phyloP scores from a whole-genome alignment of 2,888 invertebrate species.

The Bibio marci region DNA sequence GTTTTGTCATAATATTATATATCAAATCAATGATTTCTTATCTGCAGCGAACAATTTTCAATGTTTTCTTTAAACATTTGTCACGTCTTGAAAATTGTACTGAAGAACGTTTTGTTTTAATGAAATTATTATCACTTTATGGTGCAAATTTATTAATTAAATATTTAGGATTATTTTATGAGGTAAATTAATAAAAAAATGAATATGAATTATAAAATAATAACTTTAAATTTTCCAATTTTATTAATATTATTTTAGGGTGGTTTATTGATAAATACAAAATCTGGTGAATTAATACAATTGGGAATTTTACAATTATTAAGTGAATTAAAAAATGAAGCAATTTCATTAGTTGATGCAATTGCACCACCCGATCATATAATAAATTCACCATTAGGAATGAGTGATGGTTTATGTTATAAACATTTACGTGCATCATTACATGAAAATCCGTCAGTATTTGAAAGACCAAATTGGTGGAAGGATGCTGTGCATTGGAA shows the following conservation, averaged over 20 bases:
- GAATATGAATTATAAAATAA: too few species aligned
- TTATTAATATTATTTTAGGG: conserved; percentile 24
- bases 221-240: background rate
- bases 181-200: too few species aligned
- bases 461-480: conserved; percentile 64
- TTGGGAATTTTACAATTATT: conserved; percentile 49
- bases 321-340: conserved; percentile 45
- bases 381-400: conserved; percentile 69
- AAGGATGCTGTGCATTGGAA: conserved; percentile 37
- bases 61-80: conserved; percentile 30
- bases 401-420: conserved; percentile 71
- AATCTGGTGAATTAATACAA: conserved; percentile 42
- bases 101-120: conserved; percentile 32
- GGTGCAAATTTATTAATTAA: conserved; percentile 47
- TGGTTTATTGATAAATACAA: conserved; percentile 32
- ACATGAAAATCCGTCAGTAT: conserved; percentile 42
- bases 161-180: conserved; percentile 50
- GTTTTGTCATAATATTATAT: conserved; percentile 3
- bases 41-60: conserved; percentile 34
- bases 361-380: conserved; percentile 80
- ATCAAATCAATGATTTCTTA: too few species aligned
- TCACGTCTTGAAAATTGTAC: conserved; percentile 23
- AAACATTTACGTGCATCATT: conserved; percentile 51
- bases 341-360: conserved; percentile 60
- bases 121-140: conserved; percentile 39